Evolutionary conservation across 2,113 vertebrate genomes (phyloP), one percentile per base, ranked within the genome.

Genomic region (Beaufortia kweichowensis): DNA sequence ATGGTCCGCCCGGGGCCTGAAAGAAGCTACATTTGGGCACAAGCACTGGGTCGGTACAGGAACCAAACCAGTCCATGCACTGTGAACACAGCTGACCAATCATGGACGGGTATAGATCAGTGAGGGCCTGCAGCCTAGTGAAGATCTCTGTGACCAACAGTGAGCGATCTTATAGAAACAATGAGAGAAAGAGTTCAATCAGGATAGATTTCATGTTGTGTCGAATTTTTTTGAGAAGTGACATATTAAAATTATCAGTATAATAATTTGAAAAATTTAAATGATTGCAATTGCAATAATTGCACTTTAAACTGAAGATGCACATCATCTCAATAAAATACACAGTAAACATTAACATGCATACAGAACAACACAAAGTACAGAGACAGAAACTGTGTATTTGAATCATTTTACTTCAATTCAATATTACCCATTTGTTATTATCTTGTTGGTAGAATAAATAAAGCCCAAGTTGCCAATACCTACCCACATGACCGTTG

Each of bases 11-110:
- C 0, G 94, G 93, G 19, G 90, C 86, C 67, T 90, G 91, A 59
- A 96, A 90, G 85, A 95, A 95, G 19, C 89, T 90, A 10, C 83
- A 57, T 0, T 86, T 87, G 0, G 93, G 94, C 39, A 92, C 61
- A 8, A 95, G 90, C 64, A 91, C 33, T 0, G 94, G 94, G n/a
- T 90, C 78, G 0, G 88, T 74, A 73, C 87, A 91, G 0, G 50
- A 35, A 1, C 77, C 74, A 71, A 94, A 86, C 89, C 92, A 93
- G 55, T 86, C 85, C 39, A 88, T 79, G 5, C 91, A 90, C 72
- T 94, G 92, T 39, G 87, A 87, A 67, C 92, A 94, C 71, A 94
- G 86, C 56, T 67, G 87, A 62, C 93, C 90, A 48, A 89, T 87
- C 67, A 94, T 78, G 4, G 82, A n/a, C 0, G 87, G 90, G 80